Conservation (phyloP, 2,888 invertebrate species). For the Glaucopsyche alexis region DNA sequence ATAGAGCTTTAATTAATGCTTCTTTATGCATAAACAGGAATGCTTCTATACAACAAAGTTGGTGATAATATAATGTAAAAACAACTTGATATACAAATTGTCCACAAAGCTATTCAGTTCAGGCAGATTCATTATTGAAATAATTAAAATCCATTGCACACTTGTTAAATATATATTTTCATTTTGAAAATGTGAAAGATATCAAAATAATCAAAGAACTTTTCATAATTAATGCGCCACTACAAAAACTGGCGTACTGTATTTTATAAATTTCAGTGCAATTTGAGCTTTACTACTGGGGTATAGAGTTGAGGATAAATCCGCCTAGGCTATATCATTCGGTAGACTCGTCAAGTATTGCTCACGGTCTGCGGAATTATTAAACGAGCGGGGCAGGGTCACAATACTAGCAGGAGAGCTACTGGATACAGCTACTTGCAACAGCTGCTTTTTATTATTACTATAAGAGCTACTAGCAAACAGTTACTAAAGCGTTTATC, state of each 20-base stretch:
- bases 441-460: not conserved
- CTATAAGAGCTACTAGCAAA: too few species aligned
- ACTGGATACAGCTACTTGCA: conserved; percentile 19
- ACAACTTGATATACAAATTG: not conserved
- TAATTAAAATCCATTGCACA: conserved; percentile 21
- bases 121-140: conserved; percentile 1
- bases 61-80: not conserved
- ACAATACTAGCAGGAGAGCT: not conserved
- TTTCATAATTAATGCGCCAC: conserved; percentile 26
- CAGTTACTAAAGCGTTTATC: too few species aligned
- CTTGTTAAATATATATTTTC: conserved; percentile 9
- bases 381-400: conserved; percentile 30
- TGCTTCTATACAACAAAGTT: not conserved
- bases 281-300: conserved; percentile 6
- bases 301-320: conserved; percentile 9
- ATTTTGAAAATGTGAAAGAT: conserved; percentile 25
- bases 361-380: conserved; percentile 28
- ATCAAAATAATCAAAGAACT: conserved; percentile 32
- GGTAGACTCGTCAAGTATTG: conserved; percentile 19
- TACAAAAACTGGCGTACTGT: conserved; percentile 25
- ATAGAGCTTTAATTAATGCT: too few species aligned
- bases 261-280: not conserved
- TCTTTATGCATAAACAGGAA: too few species aligned
- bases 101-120: not conserved
- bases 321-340: not conserved